Evolutionary conservation across 2,888 invertebrate species (phyloP).

Genomic region (Sinohyriopsis cumingii): DNA sequence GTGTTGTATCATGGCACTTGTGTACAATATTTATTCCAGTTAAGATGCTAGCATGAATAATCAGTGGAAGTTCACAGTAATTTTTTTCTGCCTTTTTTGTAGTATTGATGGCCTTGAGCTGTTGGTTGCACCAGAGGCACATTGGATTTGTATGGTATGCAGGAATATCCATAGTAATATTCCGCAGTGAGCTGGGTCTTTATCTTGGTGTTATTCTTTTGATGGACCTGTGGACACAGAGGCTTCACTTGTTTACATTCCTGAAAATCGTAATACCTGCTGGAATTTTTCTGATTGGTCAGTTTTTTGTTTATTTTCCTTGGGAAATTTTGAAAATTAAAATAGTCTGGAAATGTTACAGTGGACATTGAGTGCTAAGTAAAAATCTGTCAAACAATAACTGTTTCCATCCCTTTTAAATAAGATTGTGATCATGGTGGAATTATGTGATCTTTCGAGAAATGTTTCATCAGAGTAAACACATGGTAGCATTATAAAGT

Average conservation of each 20-base stretch:
- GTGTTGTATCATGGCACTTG: too few species aligned
- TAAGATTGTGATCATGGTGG: too few species aligned
- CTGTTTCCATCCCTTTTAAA: too few species aligned
- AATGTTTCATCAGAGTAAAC: too few species aligned
- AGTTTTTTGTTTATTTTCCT: conserved; percentile 49
- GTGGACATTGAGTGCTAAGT: too few species aligned
- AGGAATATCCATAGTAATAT: conserved; percentile 91
- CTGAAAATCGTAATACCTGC: conserved; percentile 69
- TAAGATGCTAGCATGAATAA: too few species aligned
- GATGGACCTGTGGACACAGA: conserved; percentile 83
- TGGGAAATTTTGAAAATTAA: neutral
- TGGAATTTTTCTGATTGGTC: conserved; percentile 76
- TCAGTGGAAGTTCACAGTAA: too few species aligned
- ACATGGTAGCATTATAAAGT: too few species aligned
- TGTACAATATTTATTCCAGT: too few species aligned
- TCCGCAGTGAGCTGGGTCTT: conserved; percentile 90
- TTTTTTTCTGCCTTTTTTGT: conserved; percentile 59
- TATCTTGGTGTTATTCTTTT: conserved; percentile 87
- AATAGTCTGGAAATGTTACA: neutral
- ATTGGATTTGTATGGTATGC: conserved; percentile 85
- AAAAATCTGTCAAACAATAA: too few species aligned
- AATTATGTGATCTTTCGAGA: too few species aligned
- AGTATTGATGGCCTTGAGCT: conserved; percentile 89
- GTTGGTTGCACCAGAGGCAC: conserved; percentile 86
- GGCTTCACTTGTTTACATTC: conserved; percentile 77